Evolutionary conservation across 2,888 invertebrate genomes (phyloP).

Genomic region (Kryphioiulus occultus): DNA sequence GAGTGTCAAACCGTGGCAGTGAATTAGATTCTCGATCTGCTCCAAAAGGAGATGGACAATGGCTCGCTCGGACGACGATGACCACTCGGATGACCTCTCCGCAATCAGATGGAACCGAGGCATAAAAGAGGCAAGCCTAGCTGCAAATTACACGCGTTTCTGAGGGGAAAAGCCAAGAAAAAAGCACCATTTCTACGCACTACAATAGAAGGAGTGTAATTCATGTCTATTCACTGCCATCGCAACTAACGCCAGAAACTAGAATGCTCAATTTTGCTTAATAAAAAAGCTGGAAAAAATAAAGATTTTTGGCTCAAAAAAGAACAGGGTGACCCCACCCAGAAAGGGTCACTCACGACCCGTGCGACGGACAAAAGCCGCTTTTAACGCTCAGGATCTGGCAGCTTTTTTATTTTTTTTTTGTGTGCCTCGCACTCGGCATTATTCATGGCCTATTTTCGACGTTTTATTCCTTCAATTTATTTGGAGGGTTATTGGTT

Average conservation of each 20-base stretch:
- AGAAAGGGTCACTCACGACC: constrained; percentile 15
- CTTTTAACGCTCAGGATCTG: constrained; percentile 24
- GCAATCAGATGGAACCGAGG: constrained; percentile 34
- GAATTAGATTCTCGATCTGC: constrained; percentile 24
- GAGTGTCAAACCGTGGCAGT: constrained; percentile 39
- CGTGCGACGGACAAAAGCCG: not conserved
- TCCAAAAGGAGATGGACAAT: constrained; percentile 29
- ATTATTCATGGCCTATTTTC: constrained; percentile 40
- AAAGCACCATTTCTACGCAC: not conserved
- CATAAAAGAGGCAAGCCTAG: constrained; percentile 13
- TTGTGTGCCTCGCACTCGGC: not conserved
- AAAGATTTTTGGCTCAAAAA: not conserved
- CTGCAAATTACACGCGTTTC: constrained; percentile 32
- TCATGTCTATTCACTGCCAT: not conserved
- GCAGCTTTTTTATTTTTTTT: not conserved
- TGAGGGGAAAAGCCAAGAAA: not conserved
- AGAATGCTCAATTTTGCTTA: constrained; percentile 32
- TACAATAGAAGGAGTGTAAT: not conserved
- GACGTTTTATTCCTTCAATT: constrained; percentile 38
- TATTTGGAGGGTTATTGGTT: constrained; percentile 40
- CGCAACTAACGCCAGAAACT: not conserved
- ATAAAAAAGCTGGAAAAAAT: not conserved
- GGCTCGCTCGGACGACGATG: constrained; percentile 35
- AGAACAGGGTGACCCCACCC: not conserved
- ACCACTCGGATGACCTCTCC: constrained; percentile 19